phyloP scores from a whole-genome alignment of 2,888 invertebrate species.

The Cerastoderma edule region DNA sequence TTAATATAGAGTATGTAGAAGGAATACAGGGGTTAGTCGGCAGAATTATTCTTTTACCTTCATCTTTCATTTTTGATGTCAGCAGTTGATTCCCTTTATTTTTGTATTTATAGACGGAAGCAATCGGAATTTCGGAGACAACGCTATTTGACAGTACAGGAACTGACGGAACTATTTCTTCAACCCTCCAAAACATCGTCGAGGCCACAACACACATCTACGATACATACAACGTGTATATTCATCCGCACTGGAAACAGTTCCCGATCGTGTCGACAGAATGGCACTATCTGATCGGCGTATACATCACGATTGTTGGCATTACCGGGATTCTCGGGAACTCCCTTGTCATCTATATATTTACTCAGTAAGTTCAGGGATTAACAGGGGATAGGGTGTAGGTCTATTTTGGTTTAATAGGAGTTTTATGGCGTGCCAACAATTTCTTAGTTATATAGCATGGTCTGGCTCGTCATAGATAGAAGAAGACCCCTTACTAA shows the following conservation, averaged over 20 bases:
- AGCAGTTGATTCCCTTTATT: too few species aligned
- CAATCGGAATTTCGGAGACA: conserved; percentile 1
- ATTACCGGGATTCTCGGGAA: conserved; percentile 78
- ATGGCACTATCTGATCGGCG: conserved; percentile 77
- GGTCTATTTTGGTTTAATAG: too few species aligned
- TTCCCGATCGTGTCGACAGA: conserved; percentile 71
- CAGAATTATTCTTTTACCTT: too few species aligned
- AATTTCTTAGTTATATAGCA: too few species aligned
- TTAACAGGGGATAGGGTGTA: too few species aligned
- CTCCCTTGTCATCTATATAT: conserved; percentile 66
- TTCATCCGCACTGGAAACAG: conserved; percentile 79
- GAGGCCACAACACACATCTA: conserved; percentile 63
- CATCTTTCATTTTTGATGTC: too few species aligned
- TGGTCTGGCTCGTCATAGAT: too few species aligned
- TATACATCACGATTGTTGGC: conserved; percentile 88
- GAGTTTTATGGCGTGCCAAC: too few species aligned
- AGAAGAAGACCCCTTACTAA: too few species aligned
- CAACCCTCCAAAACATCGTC: conserved; percentile 6
- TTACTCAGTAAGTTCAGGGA: conserved; percentile 41
- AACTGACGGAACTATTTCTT: not conserved
- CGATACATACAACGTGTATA: conserved; percentile 71
- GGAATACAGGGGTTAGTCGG: too few species aligned
- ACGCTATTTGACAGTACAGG: conserved; percentile 12
- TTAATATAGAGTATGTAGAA: too few species aligned
- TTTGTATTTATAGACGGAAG: too few species aligned